Conservation (phyloP, 1,140 invertebrate genomes). For the Macrosteles quadrilineatus region DNA sequence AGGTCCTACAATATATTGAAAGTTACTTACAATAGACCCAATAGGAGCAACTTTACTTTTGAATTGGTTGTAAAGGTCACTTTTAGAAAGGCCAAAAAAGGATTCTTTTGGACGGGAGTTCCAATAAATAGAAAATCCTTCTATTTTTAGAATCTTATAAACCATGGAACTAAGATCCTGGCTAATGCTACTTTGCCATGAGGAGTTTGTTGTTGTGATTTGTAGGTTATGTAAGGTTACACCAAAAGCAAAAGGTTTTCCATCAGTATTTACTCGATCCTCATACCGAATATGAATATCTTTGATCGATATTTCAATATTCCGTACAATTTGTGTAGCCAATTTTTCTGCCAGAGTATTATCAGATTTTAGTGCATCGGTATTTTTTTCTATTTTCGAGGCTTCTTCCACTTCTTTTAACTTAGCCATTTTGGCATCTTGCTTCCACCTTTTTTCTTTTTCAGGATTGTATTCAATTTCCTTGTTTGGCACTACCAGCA, state of each 20-base stretch:
- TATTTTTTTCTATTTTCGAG: constrained; percentile 72
- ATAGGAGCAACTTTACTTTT: constrained; percentile 70
- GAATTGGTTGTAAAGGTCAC: constrained; percentile 57
- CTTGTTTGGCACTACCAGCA: constrained; percentile 86
- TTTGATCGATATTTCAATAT: constrained; percentile 92
- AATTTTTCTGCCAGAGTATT: constrained; percentile 96
- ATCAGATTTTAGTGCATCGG: constrained; percentile 67
- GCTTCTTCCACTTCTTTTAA: constrained; percentile 80
- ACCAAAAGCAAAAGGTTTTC: constrained; percentile 86
- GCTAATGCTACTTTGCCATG: constrained; percentile 75
- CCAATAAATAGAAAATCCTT: constrained; percentile 88
- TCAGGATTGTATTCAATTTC: constrained; percentile 86
- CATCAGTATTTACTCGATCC: constrained; percentile 78
- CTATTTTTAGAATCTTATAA: constrained; percentile 82
- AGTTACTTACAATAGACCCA: constrained; percentile 60
- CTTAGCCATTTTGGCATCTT: constrained; percentile 83
- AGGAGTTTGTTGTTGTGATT: constrained; percentile 81
- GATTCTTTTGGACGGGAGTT: constrained; percentile 68
- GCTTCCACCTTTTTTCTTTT: constrained; percentile 79
- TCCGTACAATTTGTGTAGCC: constrained; percentile 93
- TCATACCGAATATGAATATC: constrained; percentile 97
- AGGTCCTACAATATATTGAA: constrained; percentile 87
- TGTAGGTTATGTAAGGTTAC: constrained; percentile 79
- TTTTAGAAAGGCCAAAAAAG: constrained; percentile 55
- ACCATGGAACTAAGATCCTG: constrained; percentile 81